phyloP scores from a whole-genome alignment of 2,797 vertebrate genomes.

The Eidolon dupreanum region DNA sequence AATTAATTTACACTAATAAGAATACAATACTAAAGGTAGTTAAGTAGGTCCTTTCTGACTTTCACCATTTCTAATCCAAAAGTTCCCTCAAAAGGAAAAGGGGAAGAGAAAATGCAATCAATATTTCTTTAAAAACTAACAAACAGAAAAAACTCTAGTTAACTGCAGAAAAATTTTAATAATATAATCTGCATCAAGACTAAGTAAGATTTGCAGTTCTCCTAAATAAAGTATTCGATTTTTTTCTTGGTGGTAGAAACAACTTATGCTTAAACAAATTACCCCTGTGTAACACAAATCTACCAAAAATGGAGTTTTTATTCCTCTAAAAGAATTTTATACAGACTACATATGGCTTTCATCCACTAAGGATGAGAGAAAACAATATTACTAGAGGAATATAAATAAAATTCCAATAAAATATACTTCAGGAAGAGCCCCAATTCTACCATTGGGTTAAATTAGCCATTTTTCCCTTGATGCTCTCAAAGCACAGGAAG shows the following conservation, averaged over 20 bases:
- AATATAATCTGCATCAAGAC: background rate
- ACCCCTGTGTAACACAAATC: conserved; percentile 8
- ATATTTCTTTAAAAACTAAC: background rate
- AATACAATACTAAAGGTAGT: background rate
- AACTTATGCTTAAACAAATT: background rate
- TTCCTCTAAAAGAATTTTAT: background rate
- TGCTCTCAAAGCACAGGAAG: background rate
- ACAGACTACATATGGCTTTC: background rate
- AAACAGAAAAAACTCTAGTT: background rate
- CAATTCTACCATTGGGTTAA: background rate
- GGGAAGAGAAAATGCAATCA: background rate
- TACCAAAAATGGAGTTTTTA: background rate
- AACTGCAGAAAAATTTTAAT: background rate
- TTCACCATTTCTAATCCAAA: background rate
- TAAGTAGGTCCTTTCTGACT: background rate
- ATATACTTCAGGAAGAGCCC: background rate
- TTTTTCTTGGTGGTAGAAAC: background rate
- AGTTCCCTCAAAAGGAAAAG: background rate
- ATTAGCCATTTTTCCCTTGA: background rate
- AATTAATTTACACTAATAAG: background rate
- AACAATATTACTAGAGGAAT: background rate
- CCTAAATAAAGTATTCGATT: background rate
- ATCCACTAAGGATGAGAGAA: background rate
- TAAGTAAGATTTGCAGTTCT: background rate
- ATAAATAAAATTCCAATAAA: conserved; percentile 29